Percentiles rank a stretch among this genome's conserved stretches.
Conservation (phyloP, 2,888 invertebrate species). For the Philereme vetulata region DNA sequence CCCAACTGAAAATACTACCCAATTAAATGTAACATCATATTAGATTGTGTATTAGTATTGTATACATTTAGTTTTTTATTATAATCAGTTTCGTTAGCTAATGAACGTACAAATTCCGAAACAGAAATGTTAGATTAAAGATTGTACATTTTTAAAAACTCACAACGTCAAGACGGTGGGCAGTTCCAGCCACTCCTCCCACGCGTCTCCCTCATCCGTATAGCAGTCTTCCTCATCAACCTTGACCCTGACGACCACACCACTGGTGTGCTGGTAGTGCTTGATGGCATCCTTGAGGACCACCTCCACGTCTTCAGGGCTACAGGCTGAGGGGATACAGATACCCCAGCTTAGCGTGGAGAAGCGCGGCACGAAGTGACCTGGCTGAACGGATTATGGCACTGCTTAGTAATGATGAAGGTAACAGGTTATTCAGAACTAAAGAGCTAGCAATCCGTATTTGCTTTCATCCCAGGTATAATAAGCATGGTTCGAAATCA, state of each 20-base stretch:
- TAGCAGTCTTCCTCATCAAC: constrained; percentile 86
- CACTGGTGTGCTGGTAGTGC: constrained; percentile 84
- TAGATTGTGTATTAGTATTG: no score
- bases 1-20: no score
- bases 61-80: no score
- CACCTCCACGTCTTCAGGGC: constrained; percentile 82
- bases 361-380: constrained; percentile 89
- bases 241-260: constrained; percentile 84
- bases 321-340: constrained; percentile 87
- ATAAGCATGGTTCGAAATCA: no score
- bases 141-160: constrained; percentile 39
- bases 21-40: no score
- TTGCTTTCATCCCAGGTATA: no score
- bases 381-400: constrained; percentile 83
- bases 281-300: constrained; percentile 84
- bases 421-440: no score
- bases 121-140: no score
- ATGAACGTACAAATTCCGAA: no score
- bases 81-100: no score
- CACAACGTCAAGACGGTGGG: constrained; percentile 73
- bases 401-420: constrained; percentile 47
- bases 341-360: constrained; percentile 88
- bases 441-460: no score
- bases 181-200: constrained; percentile 67
- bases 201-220: constrained; percentile 64